Evolutionary conservation across 30 jellyfish, hydroid and myxozoan genomes (phyloP).

Genomic region (Chrysaora quinquecirrha): DNA sequence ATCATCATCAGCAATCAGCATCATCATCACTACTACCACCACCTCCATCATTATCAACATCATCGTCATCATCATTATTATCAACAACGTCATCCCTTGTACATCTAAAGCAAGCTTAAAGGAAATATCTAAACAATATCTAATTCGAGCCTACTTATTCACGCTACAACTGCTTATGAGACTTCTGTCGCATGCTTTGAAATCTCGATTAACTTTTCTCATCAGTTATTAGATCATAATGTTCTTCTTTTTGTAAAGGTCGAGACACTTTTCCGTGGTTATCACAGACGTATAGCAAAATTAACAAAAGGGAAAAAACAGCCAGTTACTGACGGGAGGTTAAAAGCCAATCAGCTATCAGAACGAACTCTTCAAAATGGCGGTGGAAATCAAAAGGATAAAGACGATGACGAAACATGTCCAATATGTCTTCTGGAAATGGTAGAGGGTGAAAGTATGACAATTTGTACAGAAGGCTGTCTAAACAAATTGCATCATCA

Average conservation of each 20-base stretch:
- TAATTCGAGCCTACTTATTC: too few species aligned
- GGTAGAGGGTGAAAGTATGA: slow-evolving; percentile 99
- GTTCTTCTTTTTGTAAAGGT: slow-evolving; percentile 49
- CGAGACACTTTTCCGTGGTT: slow-evolving; percentile 78
- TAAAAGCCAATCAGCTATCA: slow-evolving; percentile 16
- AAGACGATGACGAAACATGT: slow-evolving; percentile 93
- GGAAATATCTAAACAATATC: too few species aligned
- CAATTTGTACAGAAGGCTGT: slow-evolving; percentile 93
- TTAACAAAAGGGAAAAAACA: slow-evolving; percentile 63
- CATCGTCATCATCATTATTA: too few species aligned
- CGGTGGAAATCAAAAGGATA: slow-evolving; percentile 23
- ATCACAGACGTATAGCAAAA: slow-evolving; percentile 73
- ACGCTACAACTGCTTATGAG: too few species aligned
- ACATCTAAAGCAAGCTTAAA: too few species aligned
- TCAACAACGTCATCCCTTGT: too few species aligned
- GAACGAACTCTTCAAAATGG: slow-evolving; percentile 29
- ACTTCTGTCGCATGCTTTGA: too few species aligned
- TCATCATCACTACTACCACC: too few species aligned
- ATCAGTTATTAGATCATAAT: neutral
- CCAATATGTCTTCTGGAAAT: slow-evolving; percentile 95
- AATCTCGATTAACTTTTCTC: too few species aligned
- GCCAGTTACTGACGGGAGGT: slow-evolving; percentile 55
- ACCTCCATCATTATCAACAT: too few species aligned
- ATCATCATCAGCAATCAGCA: too few species aligned
- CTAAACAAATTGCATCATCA: slow-evolving; percentile 95